These are phyloP conservation scores for Carapus acus DNA, from an alignment of 2,797 vertebrate genomes.

Conservation along the genomic window DNA sequence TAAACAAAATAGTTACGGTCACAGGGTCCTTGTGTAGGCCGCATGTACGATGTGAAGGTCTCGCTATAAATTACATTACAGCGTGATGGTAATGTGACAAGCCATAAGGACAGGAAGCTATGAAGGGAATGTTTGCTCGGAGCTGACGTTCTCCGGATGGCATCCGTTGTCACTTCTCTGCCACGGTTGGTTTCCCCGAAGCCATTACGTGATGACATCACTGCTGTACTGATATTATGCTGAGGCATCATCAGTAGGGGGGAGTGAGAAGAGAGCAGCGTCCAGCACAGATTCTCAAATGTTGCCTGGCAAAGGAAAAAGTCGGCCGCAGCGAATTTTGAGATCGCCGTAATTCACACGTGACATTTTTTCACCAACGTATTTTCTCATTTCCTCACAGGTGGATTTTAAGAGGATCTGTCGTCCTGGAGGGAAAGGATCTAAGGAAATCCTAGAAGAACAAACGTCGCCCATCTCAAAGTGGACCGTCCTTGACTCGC, in stretches of 20 bases:
- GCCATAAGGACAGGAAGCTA: conserved; percentile 58
- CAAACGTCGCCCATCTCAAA: conserved; percentile 12
- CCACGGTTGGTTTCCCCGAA: conserved; percentile 60
- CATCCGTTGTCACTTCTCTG: conserved; percentile 38
- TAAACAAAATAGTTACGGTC: neutral
- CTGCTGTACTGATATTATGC: conserved; percentile 6
- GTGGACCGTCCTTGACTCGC: conserved; percentile 26
- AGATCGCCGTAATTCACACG: neutral
- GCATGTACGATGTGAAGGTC: conserved; percentile 12
- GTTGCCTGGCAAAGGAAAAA: neutral
- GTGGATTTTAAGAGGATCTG: conserved; percentile 25
- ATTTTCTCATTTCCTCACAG: conserved; percentile 27
- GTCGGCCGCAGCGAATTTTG: neutral
- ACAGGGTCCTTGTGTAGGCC: conserved; percentile 14
- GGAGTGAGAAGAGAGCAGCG: conserved; percentile 2
- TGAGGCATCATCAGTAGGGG: conserved; percentile 9
- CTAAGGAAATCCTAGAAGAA: conserved; percentile 20
- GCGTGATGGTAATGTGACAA: conserved; percentile 53
- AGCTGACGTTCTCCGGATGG: conserved; percentile 37
- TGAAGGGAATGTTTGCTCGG: conserved; percentile 57
- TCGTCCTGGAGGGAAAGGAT: conserved; percentile 25
- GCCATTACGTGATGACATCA: conserved; percentile 56
- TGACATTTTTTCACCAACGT: conserved; percentile 6
- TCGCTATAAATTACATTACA: conserved; percentile 29
- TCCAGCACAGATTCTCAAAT: conserved; percentile 4